phyloP scores from a whole-genome alignment of 2,113 vertebrate genomes.

The Stomatorhinus ivindoensis region DNA sequence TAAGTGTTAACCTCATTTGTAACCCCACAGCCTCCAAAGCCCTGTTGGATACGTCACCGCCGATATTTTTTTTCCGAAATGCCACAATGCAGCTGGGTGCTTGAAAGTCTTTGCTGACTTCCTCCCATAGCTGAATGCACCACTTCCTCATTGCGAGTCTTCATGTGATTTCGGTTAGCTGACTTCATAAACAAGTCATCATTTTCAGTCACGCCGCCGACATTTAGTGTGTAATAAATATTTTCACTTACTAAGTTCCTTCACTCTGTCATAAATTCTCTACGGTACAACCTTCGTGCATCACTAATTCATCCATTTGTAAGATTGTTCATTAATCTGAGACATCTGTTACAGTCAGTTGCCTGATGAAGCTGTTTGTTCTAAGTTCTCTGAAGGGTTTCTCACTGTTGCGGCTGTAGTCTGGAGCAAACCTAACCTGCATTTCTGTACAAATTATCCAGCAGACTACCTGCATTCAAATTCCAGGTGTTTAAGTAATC shows the following conservation, averaged over 20 bases:
- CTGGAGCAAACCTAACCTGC: neutral
- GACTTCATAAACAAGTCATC: neutral
- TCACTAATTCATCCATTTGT: constrained; percentile 1
- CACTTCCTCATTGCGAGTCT: neutral
- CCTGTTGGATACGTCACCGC: neutral
- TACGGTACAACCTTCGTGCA: neutral
- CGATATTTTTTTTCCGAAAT: neutral
- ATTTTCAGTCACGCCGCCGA: neutral
- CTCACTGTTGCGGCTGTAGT: neutral
- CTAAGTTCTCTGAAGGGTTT: neutral
- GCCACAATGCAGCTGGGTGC: neutral
- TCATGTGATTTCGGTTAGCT: constrained; percentile 2
- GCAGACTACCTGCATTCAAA: neutral
- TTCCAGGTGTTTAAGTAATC: neutral
- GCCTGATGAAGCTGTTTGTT: neutral
- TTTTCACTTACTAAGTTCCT: neutral
- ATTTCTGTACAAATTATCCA: neutral
- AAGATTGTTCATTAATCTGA: neutral
- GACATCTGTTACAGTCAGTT: neutral
- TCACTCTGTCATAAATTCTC: neutral
- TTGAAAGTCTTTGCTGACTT: neutral
- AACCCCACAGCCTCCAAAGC: neutral
- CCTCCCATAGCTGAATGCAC: neutral
- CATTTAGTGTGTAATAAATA: neutral
- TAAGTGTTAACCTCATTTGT: neutral